Evolutionary conservation across 2,113 vertebrate species (phyloP).

Genomic region (Nyctibius bracteatus): DNA sequence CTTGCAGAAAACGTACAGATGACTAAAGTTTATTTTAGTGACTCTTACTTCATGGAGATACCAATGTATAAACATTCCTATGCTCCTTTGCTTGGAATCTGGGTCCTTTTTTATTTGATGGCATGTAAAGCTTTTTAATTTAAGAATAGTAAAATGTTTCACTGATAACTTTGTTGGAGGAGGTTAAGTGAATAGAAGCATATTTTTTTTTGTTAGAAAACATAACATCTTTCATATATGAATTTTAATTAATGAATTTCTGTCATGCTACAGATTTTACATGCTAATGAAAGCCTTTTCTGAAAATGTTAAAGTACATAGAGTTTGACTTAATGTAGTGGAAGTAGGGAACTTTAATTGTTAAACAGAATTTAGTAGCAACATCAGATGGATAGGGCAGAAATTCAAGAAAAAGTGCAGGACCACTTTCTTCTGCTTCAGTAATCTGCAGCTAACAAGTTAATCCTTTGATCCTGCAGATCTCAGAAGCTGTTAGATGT

Average conservation of each 20-base stretch:
- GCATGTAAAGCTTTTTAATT: neutral
- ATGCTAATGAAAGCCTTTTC: neutral
- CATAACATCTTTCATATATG: neutral
- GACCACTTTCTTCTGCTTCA: neutral
- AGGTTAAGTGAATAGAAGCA: slow-evolving; percentile 16
- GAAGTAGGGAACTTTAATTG: neutral
- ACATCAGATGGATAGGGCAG: neutral
- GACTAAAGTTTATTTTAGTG: neutral
- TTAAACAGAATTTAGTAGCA: neutral
- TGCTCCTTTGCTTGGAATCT: neutral
- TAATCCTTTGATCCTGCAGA: neutral
- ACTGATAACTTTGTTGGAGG: neutral
- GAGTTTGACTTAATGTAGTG: neutral
- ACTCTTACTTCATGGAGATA: neutral
- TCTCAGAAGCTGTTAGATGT: neutral
- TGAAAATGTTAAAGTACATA: neutral
- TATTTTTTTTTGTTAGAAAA: neutral
- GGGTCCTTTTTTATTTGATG: neutral
- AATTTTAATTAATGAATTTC: slow-evolving; percentile 14
- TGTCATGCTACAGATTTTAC: neutral
- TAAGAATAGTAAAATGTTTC: neutral
- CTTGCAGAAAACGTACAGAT: neutral
- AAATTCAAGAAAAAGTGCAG: neutral
- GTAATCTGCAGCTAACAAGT: neutral
- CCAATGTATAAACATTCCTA: neutral